Evolutionary conservation across 2,797 vertebrate species (phyloP).

Genomic region (Monodelphis domestica): DNA sequence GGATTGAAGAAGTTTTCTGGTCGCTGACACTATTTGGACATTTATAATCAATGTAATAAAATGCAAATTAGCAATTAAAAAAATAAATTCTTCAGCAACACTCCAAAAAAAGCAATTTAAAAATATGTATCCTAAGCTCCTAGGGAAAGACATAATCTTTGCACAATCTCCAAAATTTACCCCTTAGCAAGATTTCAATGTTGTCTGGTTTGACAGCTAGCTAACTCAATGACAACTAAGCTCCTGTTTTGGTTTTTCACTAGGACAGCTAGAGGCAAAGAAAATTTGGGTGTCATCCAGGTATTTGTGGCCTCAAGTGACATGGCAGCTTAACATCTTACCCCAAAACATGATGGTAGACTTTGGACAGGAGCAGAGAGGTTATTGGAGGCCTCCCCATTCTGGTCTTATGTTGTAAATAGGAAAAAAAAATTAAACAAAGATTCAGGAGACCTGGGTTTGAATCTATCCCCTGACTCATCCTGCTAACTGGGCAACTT

Average conservation of each 20-base stretch:
- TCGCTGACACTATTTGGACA: not conserved
- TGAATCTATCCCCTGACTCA: not conserved
- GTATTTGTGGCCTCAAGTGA: not conserved
- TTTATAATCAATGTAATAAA: not conserved
- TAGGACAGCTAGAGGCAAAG: conserved; percentile 12
- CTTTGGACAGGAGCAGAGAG: not conserved
- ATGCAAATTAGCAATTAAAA: not conserved
- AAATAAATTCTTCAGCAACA: not conserved
- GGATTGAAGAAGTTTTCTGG: not conserved
- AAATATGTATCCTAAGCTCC: not conserved
- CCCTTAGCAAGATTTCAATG: not conserved
- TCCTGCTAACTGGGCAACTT: not conserved
- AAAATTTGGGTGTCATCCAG: not conserved
- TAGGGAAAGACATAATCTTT: not conserved
- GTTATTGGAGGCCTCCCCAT: not conserved
- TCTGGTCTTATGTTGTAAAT: not conserved
- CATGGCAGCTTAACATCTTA: not conserved
- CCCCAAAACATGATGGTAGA: not conserved
- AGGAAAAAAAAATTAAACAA: too few relatives aligned
- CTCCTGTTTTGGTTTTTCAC: not conserved
- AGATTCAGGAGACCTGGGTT: not conserved
- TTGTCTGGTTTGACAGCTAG: conserved; percentile 21
- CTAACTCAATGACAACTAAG: not conserved
- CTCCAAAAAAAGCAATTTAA: not conserved
- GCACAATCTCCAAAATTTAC: conserved; percentile 15